Base-by-base conservation (phyloP, 2,888 invertebrate species). In the Epirrhoe tristata region DNA sequence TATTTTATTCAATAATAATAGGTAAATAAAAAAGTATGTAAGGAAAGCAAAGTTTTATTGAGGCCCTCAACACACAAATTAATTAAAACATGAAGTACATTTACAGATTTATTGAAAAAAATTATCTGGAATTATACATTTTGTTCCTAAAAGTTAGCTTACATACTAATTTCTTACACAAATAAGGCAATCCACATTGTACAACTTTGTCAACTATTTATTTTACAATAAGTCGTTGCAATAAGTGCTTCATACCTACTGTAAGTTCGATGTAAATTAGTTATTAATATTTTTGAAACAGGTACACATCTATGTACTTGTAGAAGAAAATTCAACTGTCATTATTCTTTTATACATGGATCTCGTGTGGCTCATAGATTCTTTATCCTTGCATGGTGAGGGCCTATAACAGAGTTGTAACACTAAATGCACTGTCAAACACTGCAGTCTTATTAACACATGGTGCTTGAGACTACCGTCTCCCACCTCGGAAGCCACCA, bases 401-500 rank as follows among this genome's bases (percentile, higher is more conserved):
- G 59, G 64, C 67, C 32, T 53, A 2, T 17, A 59, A 61, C 72
- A 63, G 60, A 54, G 69, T 57, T 50, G 69, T 73, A 75, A 62
- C 50, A 70, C 67, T 78, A 77, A 70, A 71, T 67, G 67, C 73
- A 77, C 72, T 62, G 57, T 67, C 43, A 51, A 62, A 67, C 58
- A 69, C 62, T 61, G 55, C n/a, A 55, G 63, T 69, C 58, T 58
- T 16, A 54, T 58, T 43, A 48, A 31, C 56, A 69, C 54, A 31
- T 6, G 48, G 12, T 34, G 16, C n/a, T 59, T 24, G 17, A 56
- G 51, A 69, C 65, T 78, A 79, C 66, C 77, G 65, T n/a, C 75
- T 70, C 50, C 80, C 77, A 6, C 80, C 74, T 69, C 81, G 86
- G 78, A 81, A 78, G 36, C 74, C 74, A 1, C 74, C 74, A 4